These are phyloP conservation scores for Phaedon cochleariae DNA, from an alignment of 2,888 invertebrate genomes.

Conservation along the genomic window DNA sequence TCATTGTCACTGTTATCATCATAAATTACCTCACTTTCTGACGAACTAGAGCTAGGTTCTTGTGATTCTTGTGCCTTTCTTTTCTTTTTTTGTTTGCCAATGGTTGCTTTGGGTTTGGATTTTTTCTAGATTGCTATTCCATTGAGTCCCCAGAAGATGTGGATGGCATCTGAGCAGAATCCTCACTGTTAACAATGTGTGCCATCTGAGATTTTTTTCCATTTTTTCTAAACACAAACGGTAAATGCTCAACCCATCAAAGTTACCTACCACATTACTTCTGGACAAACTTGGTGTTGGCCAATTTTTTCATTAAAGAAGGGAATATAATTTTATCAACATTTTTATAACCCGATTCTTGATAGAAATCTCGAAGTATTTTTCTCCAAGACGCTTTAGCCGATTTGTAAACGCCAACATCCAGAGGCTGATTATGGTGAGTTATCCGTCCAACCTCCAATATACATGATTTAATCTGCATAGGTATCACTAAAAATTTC, in stretches of 20 bases:
- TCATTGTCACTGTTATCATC: conserved; percentile 9
- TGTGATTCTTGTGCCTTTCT: conserved; percentile 1
- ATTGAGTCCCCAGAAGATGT: conserved; percentile 1
- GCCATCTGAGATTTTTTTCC: conserved; percentile 4
- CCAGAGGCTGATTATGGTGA: not conserved
- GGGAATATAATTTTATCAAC: not conserved
- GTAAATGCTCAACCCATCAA: conserved; percentile 7
- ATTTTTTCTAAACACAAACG: conserved; percentile 11
- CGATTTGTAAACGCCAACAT: conserved; percentile 32
- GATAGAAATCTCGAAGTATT: no score
- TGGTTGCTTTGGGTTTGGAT: conserved; percentile 5
- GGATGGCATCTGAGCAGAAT: conserved; percentile 12
- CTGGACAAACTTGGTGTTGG: conserved; percentile 4
- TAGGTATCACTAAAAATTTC: no score
- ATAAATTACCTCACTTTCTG: conserved; percentile 1
- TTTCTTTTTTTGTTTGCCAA: conserved; percentile 12
- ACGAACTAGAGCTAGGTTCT: not conserved
- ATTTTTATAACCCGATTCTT: conserved; percentile 12
- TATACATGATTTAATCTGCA: no score
- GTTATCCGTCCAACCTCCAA: not conserved
- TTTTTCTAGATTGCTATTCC: not conserved
- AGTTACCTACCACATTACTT: conserved; percentile 7
- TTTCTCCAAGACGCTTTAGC: conserved; percentile 12
- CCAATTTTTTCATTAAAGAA: conserved; percentile 13
- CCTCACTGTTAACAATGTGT: not conserved